Evolutionary conservation across 1,140 invertebrate genomes (phyloP).

Genomic region (Aphaenogaster rudis): DNA sequence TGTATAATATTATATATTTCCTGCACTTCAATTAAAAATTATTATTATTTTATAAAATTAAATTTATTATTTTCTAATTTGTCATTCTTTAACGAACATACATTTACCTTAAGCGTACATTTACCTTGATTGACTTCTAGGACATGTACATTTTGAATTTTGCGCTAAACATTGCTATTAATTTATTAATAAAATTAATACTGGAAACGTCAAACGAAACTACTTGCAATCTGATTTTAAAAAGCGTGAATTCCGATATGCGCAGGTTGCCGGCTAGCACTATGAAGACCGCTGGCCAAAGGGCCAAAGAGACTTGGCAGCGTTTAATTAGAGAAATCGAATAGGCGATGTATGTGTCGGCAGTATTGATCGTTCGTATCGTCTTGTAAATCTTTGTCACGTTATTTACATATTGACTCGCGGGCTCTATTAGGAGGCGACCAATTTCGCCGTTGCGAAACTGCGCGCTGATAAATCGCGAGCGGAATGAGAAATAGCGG

Average conservation of each 20-base stretch:
- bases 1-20: no score
- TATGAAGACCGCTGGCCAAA: not conserved
- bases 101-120: not conserved
- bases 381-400: not conserved
- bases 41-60: no score
- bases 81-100: not conserved
- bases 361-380: not conserved
- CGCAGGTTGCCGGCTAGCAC: not conserved
- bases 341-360: not conserved
- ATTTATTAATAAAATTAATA: no score
- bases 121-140: no score
- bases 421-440: not conserved
- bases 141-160: not conserved
- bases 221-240: no score
- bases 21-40: no score
- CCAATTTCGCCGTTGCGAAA: not conserved
- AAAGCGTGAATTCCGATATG: no score
- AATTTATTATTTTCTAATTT: not conserved
- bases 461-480: conserved; percentile 11
- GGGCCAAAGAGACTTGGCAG: not conserved
- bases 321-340: not conserved
- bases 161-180: no score
- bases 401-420: conserved; percentile 14
- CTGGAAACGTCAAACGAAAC: no score
- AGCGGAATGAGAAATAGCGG: conserved; percentile 22